Evolutionary conservation across 2,888 invertebrate genomes (phyloP).

Genomic region (Siphlonurus alternatus): DNA sequence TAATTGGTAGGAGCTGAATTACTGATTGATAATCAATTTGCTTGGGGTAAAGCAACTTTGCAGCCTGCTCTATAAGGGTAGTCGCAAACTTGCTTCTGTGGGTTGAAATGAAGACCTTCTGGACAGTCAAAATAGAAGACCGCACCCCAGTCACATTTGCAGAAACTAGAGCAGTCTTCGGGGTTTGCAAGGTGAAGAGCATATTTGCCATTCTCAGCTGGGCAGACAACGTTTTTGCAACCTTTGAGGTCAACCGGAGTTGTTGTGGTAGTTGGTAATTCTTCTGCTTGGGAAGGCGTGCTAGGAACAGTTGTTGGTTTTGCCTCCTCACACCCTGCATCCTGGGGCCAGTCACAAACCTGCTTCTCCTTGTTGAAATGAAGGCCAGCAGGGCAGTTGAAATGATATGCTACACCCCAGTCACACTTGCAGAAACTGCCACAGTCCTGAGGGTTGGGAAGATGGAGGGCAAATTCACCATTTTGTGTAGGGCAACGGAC

Average conservation of each 20-base stretch:
- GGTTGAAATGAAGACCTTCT: not conserved
- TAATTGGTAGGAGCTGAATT: no score
- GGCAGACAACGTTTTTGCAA: no score
- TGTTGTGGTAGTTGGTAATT: no score
- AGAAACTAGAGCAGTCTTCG: not conserved
- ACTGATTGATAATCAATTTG: no score
- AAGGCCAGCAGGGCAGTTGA: slow-evolving; percentile 8
- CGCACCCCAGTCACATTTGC: not conserved
- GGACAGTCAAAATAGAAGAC: not conserved
- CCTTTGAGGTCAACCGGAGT: no score
- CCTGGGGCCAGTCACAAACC: slow-evolving; percentile 9
- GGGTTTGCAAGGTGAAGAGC: not conserved
- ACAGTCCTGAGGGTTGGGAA: slow-evolving; percentile 10
- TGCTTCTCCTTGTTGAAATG: slow-evolving; percentile 8
- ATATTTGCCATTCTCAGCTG: no score
- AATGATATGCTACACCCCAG: slow-evolving; percentile 1
- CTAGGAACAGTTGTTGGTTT: no score
- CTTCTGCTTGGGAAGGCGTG: no score
- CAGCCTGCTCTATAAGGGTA: not conserved
- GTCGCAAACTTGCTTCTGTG: not conserved
- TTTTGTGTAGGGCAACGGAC: slow-evolving; percentile 5
- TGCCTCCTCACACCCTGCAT: slow-evolving; percentile 5
- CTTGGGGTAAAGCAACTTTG: no score
- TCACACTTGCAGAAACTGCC: slow-evolving; percentile 8
- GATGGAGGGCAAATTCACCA: not conserved